phyloP scores from a whole-genome alignment of 1,140 invertebrate genomes.

The Diachasmimorpha longicaudata region DNA sequence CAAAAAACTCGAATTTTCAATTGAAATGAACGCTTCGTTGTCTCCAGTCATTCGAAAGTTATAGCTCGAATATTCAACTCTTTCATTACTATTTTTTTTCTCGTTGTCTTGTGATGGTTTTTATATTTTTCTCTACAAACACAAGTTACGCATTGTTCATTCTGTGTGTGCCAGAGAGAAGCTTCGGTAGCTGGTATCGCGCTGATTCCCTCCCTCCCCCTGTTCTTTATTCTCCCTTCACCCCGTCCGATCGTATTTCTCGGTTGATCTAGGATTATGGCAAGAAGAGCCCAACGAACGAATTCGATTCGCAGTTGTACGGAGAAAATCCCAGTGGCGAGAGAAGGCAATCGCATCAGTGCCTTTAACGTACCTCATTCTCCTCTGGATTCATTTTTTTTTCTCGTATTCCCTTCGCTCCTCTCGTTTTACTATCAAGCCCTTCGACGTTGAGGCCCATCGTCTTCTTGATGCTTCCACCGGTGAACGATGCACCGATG shows the following conservation, averaged over 20 bases:
- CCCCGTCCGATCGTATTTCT: conserved; percentile 24
- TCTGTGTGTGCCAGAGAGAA: neutral
- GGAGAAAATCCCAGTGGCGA: neutral
- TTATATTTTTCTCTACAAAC: neutral
- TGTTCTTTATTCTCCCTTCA: neutral
- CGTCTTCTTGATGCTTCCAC: neutral
- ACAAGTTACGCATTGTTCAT: neutral
- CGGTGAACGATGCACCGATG: neutral
- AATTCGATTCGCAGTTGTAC: conserved; percentile 26
- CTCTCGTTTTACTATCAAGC: neutral
- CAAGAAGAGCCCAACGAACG: conserved; percentile 15
- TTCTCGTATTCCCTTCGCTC: neutral
- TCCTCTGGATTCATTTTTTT: conserved; percentile 10
- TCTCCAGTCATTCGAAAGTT: neutral
- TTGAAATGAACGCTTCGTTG: neutral
- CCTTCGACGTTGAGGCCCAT: neutral
- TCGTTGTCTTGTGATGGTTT: neutral
- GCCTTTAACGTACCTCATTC: neutral
- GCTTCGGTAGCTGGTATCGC: neutral
- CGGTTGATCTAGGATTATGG: conserved; percentile 27
- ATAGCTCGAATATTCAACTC: neutral
- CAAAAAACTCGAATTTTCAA: neutral
- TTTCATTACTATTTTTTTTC: neutral
- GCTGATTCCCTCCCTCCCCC: neutral
- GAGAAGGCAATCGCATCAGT: conserved; percentile 15